These are phyloP conservation scores for Brachionus sp. DNA, from an alignment of 1,140 invertebrate species.

Conservation along the genomic window DNA sequence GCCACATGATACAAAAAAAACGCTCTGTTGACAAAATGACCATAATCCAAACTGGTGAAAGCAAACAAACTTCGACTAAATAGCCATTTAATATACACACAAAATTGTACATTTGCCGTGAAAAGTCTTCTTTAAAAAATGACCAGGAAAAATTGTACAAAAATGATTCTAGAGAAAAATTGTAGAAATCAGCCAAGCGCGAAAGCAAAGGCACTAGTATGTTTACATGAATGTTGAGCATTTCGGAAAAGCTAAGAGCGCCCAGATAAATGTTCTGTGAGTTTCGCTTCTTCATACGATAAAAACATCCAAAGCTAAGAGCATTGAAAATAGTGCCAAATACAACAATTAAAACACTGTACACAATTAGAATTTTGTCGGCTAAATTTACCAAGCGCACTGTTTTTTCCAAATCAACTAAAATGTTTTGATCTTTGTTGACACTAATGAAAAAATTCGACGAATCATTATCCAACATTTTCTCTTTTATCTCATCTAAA, in stretches of 20 bases:
- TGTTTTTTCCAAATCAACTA: neutral
- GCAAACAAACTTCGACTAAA: neutral
- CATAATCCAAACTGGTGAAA: slow-evolving; percentile 21
- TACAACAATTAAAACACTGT: neutral
- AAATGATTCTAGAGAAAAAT: neutral
- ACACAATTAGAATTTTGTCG: neutral
- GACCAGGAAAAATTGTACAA: neutral
- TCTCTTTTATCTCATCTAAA: neutral
- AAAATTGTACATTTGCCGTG: neutral
- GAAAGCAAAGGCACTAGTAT: slow-evolving; percentile 4
- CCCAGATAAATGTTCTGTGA: slow-evolving; percentile 43
- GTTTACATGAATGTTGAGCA: slow-evolving; percentile 34
- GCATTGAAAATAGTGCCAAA: slow-evolving; percentile 21
- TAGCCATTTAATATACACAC: neutral
- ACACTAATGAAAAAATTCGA: neutral
- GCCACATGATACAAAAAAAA: slow-evolving; percentile 4
- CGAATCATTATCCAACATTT: neutral
- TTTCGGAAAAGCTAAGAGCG: slow-evolving; percentile 7
- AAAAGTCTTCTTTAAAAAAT: neutral
- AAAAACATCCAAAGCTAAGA: slow-evolving; percentile 15
- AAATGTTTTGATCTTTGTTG: neutral
- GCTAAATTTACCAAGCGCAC: neutral
- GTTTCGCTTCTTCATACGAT: slow-evolving; percentile 29
- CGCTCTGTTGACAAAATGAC: slow-evolving; percentile 18
- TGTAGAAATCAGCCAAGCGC: neutral